Percentiles rank a stretch among this genome's conserved stretches.
Evolutionary conservation across 1,140 invertebrate genomes (phyloP).

Genomic region (Glomeris maerens): DNA sequence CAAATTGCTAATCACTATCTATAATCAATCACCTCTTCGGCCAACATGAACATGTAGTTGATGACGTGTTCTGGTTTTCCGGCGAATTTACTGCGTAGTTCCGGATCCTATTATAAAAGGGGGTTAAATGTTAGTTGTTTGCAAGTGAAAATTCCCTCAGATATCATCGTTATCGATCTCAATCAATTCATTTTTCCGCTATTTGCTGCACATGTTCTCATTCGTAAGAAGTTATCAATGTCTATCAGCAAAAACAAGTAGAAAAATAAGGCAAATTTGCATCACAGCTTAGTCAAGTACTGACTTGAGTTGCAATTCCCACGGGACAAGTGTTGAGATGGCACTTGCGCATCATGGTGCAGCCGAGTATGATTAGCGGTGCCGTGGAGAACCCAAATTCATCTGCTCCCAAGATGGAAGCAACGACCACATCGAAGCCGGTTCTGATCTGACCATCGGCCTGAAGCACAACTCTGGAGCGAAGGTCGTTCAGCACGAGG

Average conservation of each 20-base stretch:
- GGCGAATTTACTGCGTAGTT: slow-evolving; percentile 86
- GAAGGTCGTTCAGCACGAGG: slow-evolving; percentile 84
- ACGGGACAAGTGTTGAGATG: slow-evolving; percentile 99
- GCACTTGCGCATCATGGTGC: slow-evolving; percentile 99
- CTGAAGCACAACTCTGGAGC: slow-evolving; percentile 86
- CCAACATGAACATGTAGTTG: slow-evolving; percentile 94
- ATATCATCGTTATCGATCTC: too few relatives aligned
- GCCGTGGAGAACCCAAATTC: slow-evolving; percentile 99
- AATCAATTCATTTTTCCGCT: too few relatives aligned
- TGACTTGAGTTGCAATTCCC: slow-evolving; percentile 76
- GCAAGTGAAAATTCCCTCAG: too few relatives aligned
- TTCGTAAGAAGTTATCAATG: too few relatives aligned
- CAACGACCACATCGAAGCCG: slow-evolving; percentile 88
- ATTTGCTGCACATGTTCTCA: too few relatives aligned
- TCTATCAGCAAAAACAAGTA: too few relatives aligned
- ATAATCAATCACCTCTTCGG: slow-evolving; percentile 64
- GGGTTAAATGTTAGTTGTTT: background rate
- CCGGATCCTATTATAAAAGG: slow-evolving; percentile 74
- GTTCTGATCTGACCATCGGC: slow-evolving; percentile 88
- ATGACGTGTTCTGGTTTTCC: slow-evolving; percentile 96
- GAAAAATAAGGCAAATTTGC: too few relatives aligned
- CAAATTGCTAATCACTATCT: slow-evolving; percentile 4
- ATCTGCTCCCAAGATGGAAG: slow-evolving; percentile 88
- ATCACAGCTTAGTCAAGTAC: too few relatives aligned
- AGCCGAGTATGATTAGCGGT: slow-evolving; percentile 89